phyloP scores from a whole-genome alignment of 2,113 vertebrate species.

The Melanerpes aurifrons region DNA sequence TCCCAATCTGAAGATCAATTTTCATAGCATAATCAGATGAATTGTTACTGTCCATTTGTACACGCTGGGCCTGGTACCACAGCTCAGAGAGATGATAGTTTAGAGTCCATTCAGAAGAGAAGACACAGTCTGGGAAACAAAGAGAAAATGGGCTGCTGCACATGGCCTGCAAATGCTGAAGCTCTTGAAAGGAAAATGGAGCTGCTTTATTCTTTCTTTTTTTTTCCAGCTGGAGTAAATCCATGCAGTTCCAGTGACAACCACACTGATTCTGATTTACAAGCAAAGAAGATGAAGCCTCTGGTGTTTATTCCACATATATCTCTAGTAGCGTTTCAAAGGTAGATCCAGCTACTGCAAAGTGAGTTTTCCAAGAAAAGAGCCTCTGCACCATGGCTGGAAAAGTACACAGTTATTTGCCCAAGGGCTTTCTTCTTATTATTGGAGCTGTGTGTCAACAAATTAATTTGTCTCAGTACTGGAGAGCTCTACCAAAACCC shows the following conservation, averaged over 20 bases:
- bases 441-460: slow-evolving; percentile 12
- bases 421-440: background rate
- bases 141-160: background rate
- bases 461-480: slow-evolving; percentile 1
- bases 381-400: background rate
- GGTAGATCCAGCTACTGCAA: background rate
- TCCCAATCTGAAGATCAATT: background rate
- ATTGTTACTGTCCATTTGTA: background rate
- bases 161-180: background rate
- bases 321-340: background rate
- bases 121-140: background rate
- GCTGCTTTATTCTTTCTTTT: background rate
- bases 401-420: background rate
- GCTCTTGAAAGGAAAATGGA: background rate
- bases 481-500: background rate
- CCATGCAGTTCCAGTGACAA: background rate
- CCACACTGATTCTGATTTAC: background rate
- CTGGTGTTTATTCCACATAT: background rate
- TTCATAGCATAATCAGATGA: background rate
- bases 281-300: background rate
- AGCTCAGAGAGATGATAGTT: background rate
- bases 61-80: background rate
- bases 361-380: slow-evolving; percentile 15
- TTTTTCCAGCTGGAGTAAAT: background rate
- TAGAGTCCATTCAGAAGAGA: background rate